Evolutionary conservation across 2,113 vertebrate genomes (phyloP).

Genomic region (Grantiella picta): DNA sequence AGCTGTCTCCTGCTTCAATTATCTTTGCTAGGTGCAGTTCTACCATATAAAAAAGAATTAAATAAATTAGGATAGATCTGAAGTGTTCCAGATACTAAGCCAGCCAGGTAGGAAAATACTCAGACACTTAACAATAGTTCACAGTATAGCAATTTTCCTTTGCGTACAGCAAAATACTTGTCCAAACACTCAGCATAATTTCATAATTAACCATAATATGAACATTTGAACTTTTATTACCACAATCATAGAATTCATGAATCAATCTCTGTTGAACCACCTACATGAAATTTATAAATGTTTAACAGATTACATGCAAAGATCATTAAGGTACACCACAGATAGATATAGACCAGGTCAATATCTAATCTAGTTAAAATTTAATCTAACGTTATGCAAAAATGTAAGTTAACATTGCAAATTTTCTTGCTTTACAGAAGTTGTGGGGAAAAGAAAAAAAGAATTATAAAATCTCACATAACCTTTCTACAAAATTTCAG

Average conservation of each 20-base stretch:
- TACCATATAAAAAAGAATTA: neutral
- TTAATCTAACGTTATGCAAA: neutral
- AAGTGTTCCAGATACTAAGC: neutral
- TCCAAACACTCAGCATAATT: neutral
- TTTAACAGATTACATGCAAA: neutral
- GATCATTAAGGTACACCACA: neutral
- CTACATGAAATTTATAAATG: neutral
- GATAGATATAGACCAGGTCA: too few species aligned
- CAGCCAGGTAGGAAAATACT: neutral
- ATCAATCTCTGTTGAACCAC: neutral
- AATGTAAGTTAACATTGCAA: neutral
- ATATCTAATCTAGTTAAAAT: slow-evolving; percentile 26
- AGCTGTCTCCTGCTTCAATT: neutral
- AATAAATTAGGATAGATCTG: neutral
- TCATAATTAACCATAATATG: neutral
- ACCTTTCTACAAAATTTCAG: neutral
- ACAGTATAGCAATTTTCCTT: neutral
- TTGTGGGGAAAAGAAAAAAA: neutral
- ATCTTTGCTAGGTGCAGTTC: neutral
- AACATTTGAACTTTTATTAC: neutral
- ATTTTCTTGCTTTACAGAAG: neutral
- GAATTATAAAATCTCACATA: neutral
- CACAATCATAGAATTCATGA: neutral
- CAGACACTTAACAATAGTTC: neutral
- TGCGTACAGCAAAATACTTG: neutral